Evolutionary conservation across 2,113 vertebrate species (phyloP).

Genomic region (Lasiurus cinereus): DNA sequence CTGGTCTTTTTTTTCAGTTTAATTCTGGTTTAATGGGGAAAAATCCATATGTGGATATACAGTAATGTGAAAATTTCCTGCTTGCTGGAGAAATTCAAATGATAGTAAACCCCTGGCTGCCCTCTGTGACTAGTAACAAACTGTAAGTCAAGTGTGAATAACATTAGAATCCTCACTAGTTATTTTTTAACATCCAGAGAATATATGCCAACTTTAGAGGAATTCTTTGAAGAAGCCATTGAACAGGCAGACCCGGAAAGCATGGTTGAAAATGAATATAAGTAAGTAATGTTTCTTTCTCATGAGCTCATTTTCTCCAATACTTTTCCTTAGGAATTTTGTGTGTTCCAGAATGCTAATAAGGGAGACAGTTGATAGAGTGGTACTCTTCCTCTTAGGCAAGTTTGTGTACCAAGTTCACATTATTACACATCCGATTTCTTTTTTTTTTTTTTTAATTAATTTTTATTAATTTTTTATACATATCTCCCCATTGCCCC

Average conservation of each 20-base stretch:
- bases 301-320: neutral
- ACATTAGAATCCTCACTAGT: constrained; percentile 41
- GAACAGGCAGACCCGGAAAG: constrained; percentile 98
- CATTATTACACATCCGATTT: neutral
- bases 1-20: constrained; percentile 11
- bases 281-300: constrained; percentile 88
- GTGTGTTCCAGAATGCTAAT: neutral
- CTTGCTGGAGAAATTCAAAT: constrained; percentile 37
- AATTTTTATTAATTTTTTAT: too few relatives aligned
- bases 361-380: neutral
- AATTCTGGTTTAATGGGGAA: constrained; percentile 6
- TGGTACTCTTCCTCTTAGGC: neutral
- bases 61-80: neutral
- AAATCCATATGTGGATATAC: neutral
- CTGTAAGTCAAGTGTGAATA: neutral
- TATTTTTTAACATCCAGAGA: constrained; percentile 88
- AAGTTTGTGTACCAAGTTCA: neutral
- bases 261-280: constrained; percentile 99
- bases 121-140: neutral
- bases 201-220: constrained; percentile 98
- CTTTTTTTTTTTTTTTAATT: too few relatives aligned
- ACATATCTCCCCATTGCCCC: too few relatives aligned
- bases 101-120: neutral
- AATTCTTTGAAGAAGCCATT: constrained; percentile 98
- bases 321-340: neutral